Conservation (phyloP, 2,113 vertebrate genomes). For the Gnathonemus longibarbis region DNA sequence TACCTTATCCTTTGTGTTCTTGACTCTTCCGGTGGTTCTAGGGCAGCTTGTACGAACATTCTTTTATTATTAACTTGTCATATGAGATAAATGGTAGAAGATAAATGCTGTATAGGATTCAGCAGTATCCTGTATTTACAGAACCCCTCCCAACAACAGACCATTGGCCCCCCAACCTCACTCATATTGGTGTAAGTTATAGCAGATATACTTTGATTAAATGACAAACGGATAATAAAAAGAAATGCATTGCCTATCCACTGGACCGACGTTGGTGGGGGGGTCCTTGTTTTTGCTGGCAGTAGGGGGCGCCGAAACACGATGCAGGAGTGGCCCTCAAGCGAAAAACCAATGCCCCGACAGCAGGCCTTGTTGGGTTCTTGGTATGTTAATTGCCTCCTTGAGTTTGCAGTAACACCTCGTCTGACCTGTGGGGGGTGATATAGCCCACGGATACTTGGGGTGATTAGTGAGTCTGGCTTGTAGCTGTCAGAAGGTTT, state of each 20-base stretch:
- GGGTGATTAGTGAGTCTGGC: background rate
- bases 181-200: background rate
- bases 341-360: background rate
- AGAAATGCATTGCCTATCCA: background rate
- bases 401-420: background rate
- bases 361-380: background rate
- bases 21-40: background rate
- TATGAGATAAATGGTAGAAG: background rate
- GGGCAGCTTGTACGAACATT: background rate
- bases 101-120: background rate
- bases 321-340: background rate
- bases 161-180: background rate
- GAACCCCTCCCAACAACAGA: background rate
- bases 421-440: background rate
- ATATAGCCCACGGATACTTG: background rate
- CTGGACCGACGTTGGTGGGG: background rate
- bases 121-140: background rate
- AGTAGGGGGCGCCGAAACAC: background rate
- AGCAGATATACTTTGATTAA: background rate
- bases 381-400: background rate
- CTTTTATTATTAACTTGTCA: background rate
- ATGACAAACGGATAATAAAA: background rate
- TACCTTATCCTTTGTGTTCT: background rate
- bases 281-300: background rate
- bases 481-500: background rate